Conservation (phyloP, 2,888 invertebrate genomes). For the Graphium colonna region DNA sequence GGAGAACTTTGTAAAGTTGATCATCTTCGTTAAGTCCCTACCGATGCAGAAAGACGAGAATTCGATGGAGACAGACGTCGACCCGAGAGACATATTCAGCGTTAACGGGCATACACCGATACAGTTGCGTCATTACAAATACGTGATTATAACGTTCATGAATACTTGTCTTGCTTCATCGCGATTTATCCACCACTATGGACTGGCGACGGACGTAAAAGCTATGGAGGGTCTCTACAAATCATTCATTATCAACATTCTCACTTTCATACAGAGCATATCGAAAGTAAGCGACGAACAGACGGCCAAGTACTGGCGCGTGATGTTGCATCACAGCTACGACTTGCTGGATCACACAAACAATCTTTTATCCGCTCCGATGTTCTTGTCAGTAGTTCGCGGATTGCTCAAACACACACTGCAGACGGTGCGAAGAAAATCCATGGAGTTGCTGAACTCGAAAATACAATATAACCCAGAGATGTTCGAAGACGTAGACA, state of each 20-base stretch:
- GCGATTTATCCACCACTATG: conserved; percentile 84
- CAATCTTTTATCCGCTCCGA: conserved; percentile 86
- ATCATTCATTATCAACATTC: conserved; percentile 83
- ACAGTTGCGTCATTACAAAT: conserved; percentile 92
- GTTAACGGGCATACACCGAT: conserved; percentile 83
- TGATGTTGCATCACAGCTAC: conserved; percentile 87
- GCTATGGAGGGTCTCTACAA: conserved; percentile 83
- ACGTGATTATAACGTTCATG: conserved; percentile 87
- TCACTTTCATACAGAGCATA: conserved; percentile 84
- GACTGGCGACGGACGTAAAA: conserved; percentile 66
- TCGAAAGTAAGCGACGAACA: conserved; percentile 82
- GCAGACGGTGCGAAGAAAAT: conserved; percentile 86
- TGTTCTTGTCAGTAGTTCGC: conserved; percentile 89
- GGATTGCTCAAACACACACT: conserved; percentile 86
- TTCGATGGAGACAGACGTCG: conserved; percentile 56
- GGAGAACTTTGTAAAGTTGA: conserved; percentile 82
- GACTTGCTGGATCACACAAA: conserved; percentile 91
- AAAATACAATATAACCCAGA: conserved; percentile 86
- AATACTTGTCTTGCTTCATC: conserved; percentile 84
- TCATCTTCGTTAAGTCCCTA: conserved; percentile 82
- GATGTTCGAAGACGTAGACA: conserved; percentile 78
- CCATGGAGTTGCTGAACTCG: conserved; percentile 91
- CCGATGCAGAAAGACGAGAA: conserved; percentile 83
- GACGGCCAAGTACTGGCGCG: conserved; percentile 89
- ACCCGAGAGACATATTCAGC: conserved; percentile 80